Evolutionary conservation across 1,140 invertebrate genomes (phyloP).

Genomic region (Orussus abietinus): DNA sequence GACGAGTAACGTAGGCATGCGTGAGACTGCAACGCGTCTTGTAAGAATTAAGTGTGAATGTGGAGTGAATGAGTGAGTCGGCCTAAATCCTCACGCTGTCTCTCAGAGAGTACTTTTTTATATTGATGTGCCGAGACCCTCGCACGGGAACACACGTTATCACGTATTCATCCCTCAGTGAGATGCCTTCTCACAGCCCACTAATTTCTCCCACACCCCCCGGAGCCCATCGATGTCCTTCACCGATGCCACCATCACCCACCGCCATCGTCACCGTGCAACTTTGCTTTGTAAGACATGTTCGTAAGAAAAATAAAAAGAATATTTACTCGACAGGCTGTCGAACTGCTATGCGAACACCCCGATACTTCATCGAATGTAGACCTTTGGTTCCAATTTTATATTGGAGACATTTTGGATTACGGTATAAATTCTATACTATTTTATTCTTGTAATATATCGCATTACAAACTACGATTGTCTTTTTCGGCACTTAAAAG

Average conservation of each 20-base stretch:
- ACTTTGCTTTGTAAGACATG: conserved; percentile 54
- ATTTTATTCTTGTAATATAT: no score
- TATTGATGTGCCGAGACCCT: conserved; percentile 48
- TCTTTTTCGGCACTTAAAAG: no score
- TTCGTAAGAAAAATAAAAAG: conserved; percentile 48
- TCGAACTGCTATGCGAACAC: no score
- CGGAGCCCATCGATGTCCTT: conserved; percentile 16
- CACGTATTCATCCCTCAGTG: conserved; percentile 7
- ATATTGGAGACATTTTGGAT: no score
- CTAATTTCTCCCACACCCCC: conserved; percentile 22
- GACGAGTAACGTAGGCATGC: no score
- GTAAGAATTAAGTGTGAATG: conserved; percentile 11
- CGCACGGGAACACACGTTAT: conserved; percentile 14
- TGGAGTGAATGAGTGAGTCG: conserved; percentile 32
- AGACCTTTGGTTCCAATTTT: no score
- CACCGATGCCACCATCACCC: conserved; percentile 24
- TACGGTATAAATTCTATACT: no score
- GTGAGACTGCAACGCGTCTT: no score
- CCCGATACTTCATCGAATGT: no score
- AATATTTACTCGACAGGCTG: conserved; percentile 18
- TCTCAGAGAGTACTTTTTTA: conserved; percentile 53
- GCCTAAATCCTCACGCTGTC: conserved; percentile 51
- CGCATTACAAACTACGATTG: no score
- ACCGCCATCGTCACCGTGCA: conserved; percentile 33
- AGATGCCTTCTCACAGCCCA: conserved; percentile 27